Evolutionary conservation across 2,797 vertebrate species (phyloP).

Genomic region (Oophaga sylvatica): DNA sequence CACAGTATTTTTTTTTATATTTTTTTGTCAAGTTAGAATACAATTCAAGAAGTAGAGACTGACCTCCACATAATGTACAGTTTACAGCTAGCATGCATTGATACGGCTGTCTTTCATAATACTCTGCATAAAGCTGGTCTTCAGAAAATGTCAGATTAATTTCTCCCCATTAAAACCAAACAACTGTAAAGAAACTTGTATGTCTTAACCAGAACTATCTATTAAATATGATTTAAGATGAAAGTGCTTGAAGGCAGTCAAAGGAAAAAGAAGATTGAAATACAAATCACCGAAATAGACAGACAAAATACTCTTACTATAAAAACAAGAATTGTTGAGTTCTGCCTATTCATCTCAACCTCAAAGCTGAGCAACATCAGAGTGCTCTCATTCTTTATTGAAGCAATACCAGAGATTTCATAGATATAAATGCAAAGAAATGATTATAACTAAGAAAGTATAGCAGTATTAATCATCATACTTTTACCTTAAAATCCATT

Average conservation of each 20-base stretch:
- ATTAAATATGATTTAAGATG: slow-evolving; percentile 27
- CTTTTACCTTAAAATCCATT: too few relatives aligned
- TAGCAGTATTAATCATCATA: too few relatives aligned
- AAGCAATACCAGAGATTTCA: neutral
- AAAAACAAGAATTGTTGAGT: neutral
- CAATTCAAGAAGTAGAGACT: neutral
- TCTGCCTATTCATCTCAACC: neutral
- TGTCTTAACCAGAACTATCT: neutral
- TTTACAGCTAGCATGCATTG: neutral
- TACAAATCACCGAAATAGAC: neutral
- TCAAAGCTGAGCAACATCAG: neutral
- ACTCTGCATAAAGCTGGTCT: neutral
- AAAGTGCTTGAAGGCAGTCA: neutral
- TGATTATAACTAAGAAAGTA: too few relatives aligned
- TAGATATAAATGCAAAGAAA: neutral
- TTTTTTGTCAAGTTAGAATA: too few relatives aligned
- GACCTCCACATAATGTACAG: neutral
- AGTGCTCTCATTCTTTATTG: neutral
- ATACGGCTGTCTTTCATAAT: neutral
- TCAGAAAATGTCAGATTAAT: neutral
- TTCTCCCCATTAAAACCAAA: slow-evolving; percentile 14
- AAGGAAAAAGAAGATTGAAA: neutral
- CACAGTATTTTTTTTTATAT: too few relatives aligned
- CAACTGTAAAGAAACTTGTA: neutral
- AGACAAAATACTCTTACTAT: neutral